A percentile compares a stretch with the other conserved stretches of the same genome.
These are phyloP conservation scores for Notolepis coatsorum DNA, from an alignment of 2,797 vertebrate genomes.

Conservation along the genomic window DNA sequence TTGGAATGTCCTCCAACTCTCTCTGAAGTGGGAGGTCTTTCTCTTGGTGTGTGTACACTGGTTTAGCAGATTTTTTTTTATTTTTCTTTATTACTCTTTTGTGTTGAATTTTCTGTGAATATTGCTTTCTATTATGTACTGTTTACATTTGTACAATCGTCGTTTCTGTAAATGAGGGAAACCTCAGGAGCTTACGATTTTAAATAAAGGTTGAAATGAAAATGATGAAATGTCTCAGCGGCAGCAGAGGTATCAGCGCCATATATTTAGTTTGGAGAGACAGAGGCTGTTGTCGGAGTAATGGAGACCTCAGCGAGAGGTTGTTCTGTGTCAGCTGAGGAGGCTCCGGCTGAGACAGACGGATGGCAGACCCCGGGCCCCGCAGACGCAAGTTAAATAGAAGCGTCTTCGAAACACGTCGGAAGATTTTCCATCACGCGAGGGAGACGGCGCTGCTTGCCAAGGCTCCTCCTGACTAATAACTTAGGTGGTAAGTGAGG, in stretches of 20 bases:
- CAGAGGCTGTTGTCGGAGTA: slow-evolving; percentile 48
- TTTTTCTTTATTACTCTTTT: no score
- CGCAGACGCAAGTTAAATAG: slow-evolving; percentile 42
- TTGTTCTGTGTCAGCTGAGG: slow-evolving; percentile 20
- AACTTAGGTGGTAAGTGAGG: not conserved
- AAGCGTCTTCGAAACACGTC: slow-evolving; percentile 33
- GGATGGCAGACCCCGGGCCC: slow-evolving; percentile 19
- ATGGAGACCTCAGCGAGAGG: slow-evolving; percentile 24
- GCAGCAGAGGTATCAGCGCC: no score
- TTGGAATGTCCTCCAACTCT: no score
- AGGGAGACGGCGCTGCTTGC: slow-evolving; percentile 15
- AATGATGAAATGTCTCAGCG: slow-evolving; percentile 22
- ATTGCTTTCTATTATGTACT: no score
- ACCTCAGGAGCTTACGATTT: no score
- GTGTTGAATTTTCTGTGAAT: no score
- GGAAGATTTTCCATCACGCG: slow-evolving; percentile 41
- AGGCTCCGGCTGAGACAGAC: slow-evolving; percentile 30
- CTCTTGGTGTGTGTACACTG: no score
- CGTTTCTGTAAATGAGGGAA: no score
- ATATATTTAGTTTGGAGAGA: slow-evolving; percentile 56
- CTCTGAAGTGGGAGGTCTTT: no score
- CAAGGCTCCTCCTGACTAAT: slow-evolving; percentile 12
- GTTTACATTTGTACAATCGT: no score
- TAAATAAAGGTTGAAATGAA: no score
- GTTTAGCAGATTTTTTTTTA: no score